phyloP scores from a whole-genome alignment of 2,888 invertebrate species.

The Phalera bucephala region DNA sequence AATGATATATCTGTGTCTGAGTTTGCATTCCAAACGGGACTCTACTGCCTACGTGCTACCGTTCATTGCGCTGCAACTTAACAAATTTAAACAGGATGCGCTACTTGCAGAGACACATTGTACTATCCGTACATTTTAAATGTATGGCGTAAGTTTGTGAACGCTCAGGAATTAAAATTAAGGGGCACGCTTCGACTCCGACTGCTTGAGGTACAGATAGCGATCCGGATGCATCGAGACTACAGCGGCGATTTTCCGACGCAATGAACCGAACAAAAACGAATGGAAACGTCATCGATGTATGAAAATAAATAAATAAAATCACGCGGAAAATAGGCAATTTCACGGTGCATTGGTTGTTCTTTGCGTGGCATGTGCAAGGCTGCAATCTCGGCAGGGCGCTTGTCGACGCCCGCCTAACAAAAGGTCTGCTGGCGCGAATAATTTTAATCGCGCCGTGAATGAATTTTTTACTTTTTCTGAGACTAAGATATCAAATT shows the following conservation, averaged over 20 bases:
- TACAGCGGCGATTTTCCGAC: constrained; percentile 49
- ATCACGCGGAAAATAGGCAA: constrained; percentile 82
- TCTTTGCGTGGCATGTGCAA: constrained; percentile 69
- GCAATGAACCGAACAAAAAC: constrained; percentile 49
- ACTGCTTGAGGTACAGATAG: constrained; percentile 17
- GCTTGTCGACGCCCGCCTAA: constrained; percentile 53
- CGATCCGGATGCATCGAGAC: constrained; percentile 27
- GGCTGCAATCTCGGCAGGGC: constrained; percentile 39
- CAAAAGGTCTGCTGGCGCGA: constrained; percentile 65
- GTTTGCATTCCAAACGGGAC: constrained; percentile 52
- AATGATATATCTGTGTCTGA: constrained; percentile 65
- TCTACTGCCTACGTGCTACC: constrained; percentile 42
- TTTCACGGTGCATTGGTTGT: constrained; percentile 80
- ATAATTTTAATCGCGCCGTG: constrained; percentile 56
- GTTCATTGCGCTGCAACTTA: constrained; percentile 41
- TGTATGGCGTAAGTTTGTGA: constrained; percentile 48
- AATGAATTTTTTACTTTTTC: constrained; percentile 25
- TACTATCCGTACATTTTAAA: constrained; percentile 58
- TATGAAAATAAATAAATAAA: constrained; percentile 81
- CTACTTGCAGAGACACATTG: constrained; percentile 52
- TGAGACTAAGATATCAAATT: too few species aligned
- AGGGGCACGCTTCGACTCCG: constrained; percentile 31
- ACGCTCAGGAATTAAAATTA: constrained; percentile 48
- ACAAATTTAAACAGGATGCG: constrained; percentile 51
- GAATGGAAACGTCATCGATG: constrained; percentile 70